Conservation (phyloP, 2,797 vertebrate genomes). For the Avahi laniger region DNA sequence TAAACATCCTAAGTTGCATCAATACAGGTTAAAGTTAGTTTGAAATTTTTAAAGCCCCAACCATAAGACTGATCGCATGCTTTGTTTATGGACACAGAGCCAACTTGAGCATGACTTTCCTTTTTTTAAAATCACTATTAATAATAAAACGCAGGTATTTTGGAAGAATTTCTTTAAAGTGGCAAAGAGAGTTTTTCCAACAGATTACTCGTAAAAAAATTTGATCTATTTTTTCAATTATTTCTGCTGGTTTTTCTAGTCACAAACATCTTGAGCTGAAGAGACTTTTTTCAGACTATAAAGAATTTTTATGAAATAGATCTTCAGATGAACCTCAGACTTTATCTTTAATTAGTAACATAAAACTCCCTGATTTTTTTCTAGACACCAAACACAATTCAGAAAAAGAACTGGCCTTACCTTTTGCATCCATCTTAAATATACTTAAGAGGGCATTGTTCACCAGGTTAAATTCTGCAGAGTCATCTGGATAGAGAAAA, state of each 20-base stretch:
- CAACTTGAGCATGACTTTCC: not conserved
- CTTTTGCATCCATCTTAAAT: conserved; percentile 98
- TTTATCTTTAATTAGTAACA: not conserved
- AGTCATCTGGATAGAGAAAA: conserved; percentile 90
- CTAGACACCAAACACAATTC: conserved; percentile 10
- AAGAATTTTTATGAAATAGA: conserved; percentile 39
- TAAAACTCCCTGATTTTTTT: not conserved
- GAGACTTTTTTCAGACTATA: not conserved
- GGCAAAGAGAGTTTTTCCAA: conserved; percentile 16
- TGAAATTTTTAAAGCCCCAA: not conserved
- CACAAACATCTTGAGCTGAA: not conserved
- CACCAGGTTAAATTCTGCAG: conserved; percentile 98
- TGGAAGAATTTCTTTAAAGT: conserved; percentile 41
- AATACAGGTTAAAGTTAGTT: not conserved
- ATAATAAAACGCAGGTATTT: not conserved
- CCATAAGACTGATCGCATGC: not conserved
- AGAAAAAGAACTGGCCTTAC: conserved; percentile 82
- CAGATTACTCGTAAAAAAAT: conserved; percentile 9
- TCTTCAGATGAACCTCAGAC: not conserved
- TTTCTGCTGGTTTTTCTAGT: conserved; percentile 29
- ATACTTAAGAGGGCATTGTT: conserved; percentile 96
- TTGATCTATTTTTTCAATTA: not conserved
- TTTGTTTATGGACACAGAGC: not conserved
- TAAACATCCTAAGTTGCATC: not conserved
- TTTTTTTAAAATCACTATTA: not conserved